phyloP scores from a whole-genome alignment of 2,888 invertebrate genomes.

The Acanthosepion lycidas region DNA sequence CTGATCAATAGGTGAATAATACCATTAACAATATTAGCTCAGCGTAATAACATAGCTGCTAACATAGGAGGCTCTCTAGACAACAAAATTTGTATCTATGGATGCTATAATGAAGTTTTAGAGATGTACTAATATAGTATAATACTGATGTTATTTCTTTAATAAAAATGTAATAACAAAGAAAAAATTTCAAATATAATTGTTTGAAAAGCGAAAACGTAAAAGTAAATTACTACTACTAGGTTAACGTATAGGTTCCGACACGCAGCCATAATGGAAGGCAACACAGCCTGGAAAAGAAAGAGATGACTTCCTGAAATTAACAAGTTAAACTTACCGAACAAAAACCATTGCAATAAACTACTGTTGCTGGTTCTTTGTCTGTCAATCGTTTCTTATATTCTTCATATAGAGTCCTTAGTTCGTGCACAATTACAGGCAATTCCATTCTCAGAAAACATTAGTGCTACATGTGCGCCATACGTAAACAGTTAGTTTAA shows the following conservation, averaged over 20 bases:
- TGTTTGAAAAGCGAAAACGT: background rate
- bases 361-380: slow-evolving; percentile 41
- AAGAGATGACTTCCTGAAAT: background rate
- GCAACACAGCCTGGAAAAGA: background rate
- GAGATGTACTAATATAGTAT: background rate
- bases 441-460: slow-evolving; percentile 45
- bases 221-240: background rate
- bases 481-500: slow-evolving; percentile 47
- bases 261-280: slow-evolving; percentile 45
- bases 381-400: slow-evolving; percentile 46
- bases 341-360: slow-evolving; percentile 46
- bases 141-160: background rate
- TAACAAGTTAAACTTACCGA: slow-evolving; percentile 11
- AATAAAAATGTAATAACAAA: background rate
- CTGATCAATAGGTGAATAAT: background rate
- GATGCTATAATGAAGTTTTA: background rate
- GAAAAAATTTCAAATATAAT: background rate
- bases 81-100: background rate
- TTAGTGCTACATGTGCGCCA: slow-evolving; percentile 48
- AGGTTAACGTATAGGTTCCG: slow-evolving; percentile 34
- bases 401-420: slow-evolving; percentile 47
- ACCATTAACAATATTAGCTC: background rate
- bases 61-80: background rate
- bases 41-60: too few relatives aligned
- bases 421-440: slow-evolving; percentile 48